Conservation (phyloP, 2,797 vertebrate genomes). For the Malacoctenus gilli region DNA sequence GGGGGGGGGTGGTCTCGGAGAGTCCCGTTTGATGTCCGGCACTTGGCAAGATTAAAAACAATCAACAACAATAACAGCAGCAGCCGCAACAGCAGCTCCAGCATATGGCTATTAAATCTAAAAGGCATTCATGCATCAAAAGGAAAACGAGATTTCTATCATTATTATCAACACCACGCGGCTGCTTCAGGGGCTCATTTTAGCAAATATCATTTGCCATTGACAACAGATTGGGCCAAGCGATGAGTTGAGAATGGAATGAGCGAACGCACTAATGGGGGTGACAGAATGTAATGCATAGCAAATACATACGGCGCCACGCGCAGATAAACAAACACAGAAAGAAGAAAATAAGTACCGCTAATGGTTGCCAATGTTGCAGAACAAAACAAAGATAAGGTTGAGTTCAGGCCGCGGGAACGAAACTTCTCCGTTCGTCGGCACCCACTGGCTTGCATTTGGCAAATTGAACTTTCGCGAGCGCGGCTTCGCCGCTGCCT, state of each 20-base stretch:
- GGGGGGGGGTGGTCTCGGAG: slow-evolving; percentile 47
- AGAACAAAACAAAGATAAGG: slow-evolving; percentile 55
- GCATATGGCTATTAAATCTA: slow-evolving; percentile 72
- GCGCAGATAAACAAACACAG: slow-evolving; percentile 55
- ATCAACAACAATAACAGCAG: slow-evolving; percentile 63
- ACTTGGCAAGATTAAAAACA: slow-evolving; percentile 64
- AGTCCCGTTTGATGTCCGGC: slow-evolving; percentile 64
- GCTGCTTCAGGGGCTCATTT: slow-evolving; percentile 66
- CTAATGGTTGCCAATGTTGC: slow-evolving; percentile 49
- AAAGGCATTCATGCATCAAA: slow-evolving; percentile 70
- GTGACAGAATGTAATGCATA: slow-evolving; percentile 43
- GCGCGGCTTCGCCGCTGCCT: slow-evolving; percentile 10
- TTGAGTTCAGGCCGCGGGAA: slow-evolving; percentile 22
- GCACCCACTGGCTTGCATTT: slow-evolving; percentile 13
- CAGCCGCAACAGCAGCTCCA: slow-evolving; percentile 46
- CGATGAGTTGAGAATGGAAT: slow-evolving; percentile 53
- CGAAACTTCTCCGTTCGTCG: slow-evolving; percentile 26
- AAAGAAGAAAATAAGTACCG: slow-evolving; percentile 21
- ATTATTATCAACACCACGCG: slow-evolving; percentile 66
- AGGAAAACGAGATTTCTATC: slow-evolving; percentile 70
- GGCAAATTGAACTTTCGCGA: no score
- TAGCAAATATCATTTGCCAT: slow-evolving; percentile 56
- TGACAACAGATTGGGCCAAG: slow-evolving; percentile 63
- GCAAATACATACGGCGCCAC: slow-evolving; percentile 39
- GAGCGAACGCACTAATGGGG: slow-evolving; percentile 63